A percentile compares a stretch with the other conserved stretches of the same genome.
Conservation (phyloP, 2,113 vertebrate genomes). For the Plestiodon gilberti region DNA sequence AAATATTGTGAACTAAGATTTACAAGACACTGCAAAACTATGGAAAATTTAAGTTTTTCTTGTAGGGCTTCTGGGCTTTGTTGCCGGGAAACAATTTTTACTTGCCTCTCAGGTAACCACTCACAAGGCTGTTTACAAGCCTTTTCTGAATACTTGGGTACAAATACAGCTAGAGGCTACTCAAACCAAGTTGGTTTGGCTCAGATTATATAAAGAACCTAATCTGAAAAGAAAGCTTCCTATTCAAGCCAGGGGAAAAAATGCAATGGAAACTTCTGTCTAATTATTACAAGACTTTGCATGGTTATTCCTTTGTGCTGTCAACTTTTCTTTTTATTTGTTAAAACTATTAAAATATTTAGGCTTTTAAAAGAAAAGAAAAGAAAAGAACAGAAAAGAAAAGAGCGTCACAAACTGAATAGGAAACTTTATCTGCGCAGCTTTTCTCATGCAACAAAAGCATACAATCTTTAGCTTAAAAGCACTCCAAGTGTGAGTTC, state of each 20-base stretch:
- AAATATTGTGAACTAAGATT: not conserved
- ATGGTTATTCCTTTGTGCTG: conserved; percentile 5
- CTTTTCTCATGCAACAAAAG: conserved; percentile 12
- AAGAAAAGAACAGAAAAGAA: not conserved
- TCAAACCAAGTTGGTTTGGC: not conserved
- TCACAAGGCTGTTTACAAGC: not conserved
- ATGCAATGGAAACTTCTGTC: not conserved
- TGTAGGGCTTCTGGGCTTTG: not conserved
- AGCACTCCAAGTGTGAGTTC: not conserved
- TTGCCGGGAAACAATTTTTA: not conserved
- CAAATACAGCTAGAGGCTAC: not conserved
- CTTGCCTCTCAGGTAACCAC: not conserved
- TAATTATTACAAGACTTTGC: conserved; percentile 27
- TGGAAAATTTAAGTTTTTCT: not conserved
- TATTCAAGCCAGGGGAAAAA: not conserved
- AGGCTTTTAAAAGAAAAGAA: not conserved
- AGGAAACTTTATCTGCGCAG: conserved; percentile 12
- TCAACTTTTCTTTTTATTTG: conserved; percentile 28
- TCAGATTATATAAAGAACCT: not conserved
- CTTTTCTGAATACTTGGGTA: not conserved
- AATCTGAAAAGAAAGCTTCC: conserved; percentile 12
- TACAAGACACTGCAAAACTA: not conserved
- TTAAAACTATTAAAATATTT: conserved; percentile 43
- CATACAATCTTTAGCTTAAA: not conserved
- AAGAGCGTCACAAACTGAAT: not conserved